Conservation (phyloP, 2,888 invertebrate genomes). For the Cyaniris semiargus region DNA sequence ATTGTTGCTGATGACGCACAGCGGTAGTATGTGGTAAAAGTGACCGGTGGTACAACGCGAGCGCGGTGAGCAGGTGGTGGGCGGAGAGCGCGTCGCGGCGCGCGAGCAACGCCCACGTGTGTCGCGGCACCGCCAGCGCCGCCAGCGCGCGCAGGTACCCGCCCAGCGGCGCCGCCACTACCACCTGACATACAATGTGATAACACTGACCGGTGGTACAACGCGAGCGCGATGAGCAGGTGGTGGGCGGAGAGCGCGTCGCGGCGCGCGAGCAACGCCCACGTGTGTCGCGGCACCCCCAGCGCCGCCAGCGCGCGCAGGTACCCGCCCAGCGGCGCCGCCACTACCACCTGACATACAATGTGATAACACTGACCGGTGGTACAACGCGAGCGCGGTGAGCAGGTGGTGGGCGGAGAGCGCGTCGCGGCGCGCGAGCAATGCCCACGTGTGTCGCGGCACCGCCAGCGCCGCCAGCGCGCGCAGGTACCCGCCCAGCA, state of each 20-base stretch:
- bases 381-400: constrained; percentile 86
- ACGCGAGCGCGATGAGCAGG: constrained; percentile 82
- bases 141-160: constrained; percentile 93
- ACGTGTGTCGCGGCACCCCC: constrained; percentile 87
- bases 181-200: constrained; percentile 61
- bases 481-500: constrained; percentile 92
- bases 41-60: constrained; percentile 85
- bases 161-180: constrained; percentile 91
- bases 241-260: constrained; percentile 68
- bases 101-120: constrained; percentile 83
- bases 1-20: no score
- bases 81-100: constrained; percentile 65
- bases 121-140: constrained; percentile 87
- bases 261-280: constrained; percentile 73
- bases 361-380: constrained; percentile 75
- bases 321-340: constrained; percentile 92
- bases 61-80: constrained; percentile 77
- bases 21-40: no score
- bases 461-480: constrained; percentile 92
- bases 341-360: constrained; percentile 81
- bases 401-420: constrained; percentile 66
- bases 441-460: constrained; percentile 85
- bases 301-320: constrained; percentile 92
- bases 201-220: constrained; percentile 83
- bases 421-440: constrained; percentile 65